These are phyloP conservation scores for Stenodera caucasica DNA, from an alignment of 2,888 invertebrate species.

Conservation along the genomic window DNA sequence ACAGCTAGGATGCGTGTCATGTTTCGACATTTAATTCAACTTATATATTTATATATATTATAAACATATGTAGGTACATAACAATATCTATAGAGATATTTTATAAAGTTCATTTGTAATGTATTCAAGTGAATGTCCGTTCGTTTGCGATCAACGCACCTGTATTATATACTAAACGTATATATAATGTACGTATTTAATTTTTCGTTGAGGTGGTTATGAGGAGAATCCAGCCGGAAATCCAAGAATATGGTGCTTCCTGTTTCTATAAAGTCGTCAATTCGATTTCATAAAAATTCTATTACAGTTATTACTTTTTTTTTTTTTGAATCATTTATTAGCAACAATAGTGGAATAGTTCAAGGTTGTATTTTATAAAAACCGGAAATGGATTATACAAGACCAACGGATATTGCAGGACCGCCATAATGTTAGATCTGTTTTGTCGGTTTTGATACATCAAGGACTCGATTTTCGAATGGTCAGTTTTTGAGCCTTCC, in stretches of 20 bases:
- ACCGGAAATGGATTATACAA: constrained; percentile 1
- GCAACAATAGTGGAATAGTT: no score
- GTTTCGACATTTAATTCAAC: constrained; percentile 12
- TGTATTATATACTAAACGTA: constrained; percentile 9
- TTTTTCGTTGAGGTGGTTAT: not conserved
- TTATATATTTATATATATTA: not conserved
- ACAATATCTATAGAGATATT: constrained; percentile 8
- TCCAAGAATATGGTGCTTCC: constrained; percentile 21
- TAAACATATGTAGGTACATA: constrained; percentile 8
- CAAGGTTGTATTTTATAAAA: no score
- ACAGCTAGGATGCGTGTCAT: constrained; percentile 1
- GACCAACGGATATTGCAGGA: not conserved
- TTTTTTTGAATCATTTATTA: no score
- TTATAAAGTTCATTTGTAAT: constrained; percentile 38
- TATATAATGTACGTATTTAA: not conserved
- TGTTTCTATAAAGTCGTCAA: constrained; percentile 1
- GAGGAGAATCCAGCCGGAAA: constrained; percentile 27
- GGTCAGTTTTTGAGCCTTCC: no score
- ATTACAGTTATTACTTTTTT: no score
- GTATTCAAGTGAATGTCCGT: constrained; percentile 45
- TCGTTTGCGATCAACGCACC: constrained; percentile 38
- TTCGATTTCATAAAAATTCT: no score
- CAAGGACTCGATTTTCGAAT: no score
- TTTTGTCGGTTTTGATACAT: not conserved
- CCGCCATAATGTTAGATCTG: not conserved